Evolutionary conservation across 92 coral and sea anemone species (phyloP).

Genomic region (Virgularia gustaviana): DNA sequence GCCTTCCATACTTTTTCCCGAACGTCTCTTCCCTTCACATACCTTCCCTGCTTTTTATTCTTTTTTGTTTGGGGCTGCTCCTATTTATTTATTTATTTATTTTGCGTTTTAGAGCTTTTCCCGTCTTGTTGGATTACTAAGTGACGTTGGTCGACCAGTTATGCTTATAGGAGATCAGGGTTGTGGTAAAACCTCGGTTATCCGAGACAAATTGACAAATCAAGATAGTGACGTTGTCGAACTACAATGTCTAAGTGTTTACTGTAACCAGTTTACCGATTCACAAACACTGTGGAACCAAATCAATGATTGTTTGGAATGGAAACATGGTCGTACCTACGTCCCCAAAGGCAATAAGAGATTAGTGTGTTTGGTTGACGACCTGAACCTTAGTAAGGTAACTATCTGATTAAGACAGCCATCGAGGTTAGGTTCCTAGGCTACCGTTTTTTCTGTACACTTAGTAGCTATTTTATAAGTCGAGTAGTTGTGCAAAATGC

Average conservation of each 20-base stretch:
- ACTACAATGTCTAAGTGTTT: constrained; percentile 72
- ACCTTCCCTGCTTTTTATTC: background rate
- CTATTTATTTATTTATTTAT: background rate
- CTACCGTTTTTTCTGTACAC: no score
- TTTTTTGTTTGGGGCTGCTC: background rate
- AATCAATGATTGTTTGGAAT: constrained; percentile 78
- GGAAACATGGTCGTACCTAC: constrained; percentile 95
- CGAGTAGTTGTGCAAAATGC: no score
- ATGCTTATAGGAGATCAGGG: constrained; percentile 93
- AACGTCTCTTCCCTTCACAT: background rate
- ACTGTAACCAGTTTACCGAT: constrained; percentile 89
- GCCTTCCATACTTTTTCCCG: background rate
- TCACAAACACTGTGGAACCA: constrained; percentile 83
- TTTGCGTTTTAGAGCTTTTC: constrained; percentile 73
- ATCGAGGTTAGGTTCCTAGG: background rate
- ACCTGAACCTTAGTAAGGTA: constrained; percentile 90
- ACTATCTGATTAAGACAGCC: background rate
- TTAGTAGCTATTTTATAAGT: no score
- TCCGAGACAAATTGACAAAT: constrained; percentile 80
- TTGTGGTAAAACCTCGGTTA: constrained; percentile 92
- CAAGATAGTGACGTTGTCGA: constrained; percentile 97
- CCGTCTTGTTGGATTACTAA: constrained; percentile 82
- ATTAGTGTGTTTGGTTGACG: constrained; percentile 83
- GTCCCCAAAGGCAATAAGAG: constrained; percentile 95
- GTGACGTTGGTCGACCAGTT: constrained; percentile 94